Base-by-base conservation (phyloP, 2,888 invertebrate genomes). In the Lordiphosa fenestrarum region DNA sequence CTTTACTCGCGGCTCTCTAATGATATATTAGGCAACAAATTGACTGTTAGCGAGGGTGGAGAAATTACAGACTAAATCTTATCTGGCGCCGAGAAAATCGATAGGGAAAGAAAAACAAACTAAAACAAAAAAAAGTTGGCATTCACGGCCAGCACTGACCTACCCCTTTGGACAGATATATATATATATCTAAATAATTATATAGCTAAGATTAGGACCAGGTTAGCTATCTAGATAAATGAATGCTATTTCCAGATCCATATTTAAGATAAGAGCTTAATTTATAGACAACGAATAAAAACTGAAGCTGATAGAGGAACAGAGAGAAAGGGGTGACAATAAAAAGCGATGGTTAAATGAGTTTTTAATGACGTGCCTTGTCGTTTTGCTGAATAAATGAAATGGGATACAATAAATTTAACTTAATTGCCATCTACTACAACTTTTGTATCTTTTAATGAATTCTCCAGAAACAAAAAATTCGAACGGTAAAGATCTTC, bases 11-110 rank as follows among this genome's bases (percentile, higher is more conserved):
- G 10, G 3, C 30, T 30, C 30, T 30, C 9, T 30, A 10, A 10
- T 30, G 30, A 58, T 33, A 60, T 36, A 51, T 40, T 50, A 39
- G 51, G 59, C 60, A 51, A 60, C 60, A 47, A 58, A 59, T 58
- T 58, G 60, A 58, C 59, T 59, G 46, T 30, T 9, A 1, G 30
- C 30, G 30, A 40, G 10, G 35, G 46, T 50, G 40, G 40, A 41
- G 60, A 51, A 51, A 37, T 51, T 51, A 40, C 33, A 46, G 50
- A 39, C 38, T 13, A 37, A 44, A 56, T 60, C 60, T 60, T 60
- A 60, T 59, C 60, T 59, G 60, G 51, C 60, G 60, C 60, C 60
- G 51, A 7, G 10, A 51, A 60, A 60, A 60, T 59, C 60, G 51
- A 60, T 60, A 58, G 0, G 10, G 21, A 36, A 21, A 39, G 4